Conservation (phyloP, 2,113 vertebrate species). For the Elachura formosa region DNA sequence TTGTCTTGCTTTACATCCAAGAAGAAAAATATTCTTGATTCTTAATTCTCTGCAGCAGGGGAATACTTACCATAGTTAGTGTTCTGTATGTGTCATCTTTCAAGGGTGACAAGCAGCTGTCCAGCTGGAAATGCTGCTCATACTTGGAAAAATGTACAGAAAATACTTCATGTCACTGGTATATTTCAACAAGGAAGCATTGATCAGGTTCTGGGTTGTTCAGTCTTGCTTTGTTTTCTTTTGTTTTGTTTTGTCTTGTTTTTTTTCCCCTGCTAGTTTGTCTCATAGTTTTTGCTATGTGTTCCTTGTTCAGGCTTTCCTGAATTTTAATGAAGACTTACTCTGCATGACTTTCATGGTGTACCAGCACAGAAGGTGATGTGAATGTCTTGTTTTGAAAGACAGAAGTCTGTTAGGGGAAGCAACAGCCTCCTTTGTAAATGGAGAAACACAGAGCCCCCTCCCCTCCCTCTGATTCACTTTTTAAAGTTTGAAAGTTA, state of each 20-base stretch:
- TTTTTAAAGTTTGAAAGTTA: too few species aligned
- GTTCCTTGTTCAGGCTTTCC: neutral
- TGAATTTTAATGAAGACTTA: neutral
- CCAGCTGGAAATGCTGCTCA: neutral
- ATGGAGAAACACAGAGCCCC: too few species aligned
- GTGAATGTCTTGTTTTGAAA: too few species aligned
- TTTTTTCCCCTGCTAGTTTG: neutral
- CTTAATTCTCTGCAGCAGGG: neutral
- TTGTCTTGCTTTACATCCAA: neutral
- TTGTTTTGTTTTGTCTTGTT: neutral
- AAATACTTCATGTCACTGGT: neutral
- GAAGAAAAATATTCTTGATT: neutral
- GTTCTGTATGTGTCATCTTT: neutral
- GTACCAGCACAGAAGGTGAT: neutral
- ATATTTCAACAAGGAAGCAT: neutral
- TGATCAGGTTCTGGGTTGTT: neutral
- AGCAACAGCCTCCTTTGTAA: too few species aligned
- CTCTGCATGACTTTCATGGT: neutral
- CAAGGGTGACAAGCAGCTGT: neutral
- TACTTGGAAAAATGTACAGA: neutral
- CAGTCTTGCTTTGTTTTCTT: neutral
- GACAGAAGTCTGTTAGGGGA: too few species aligned
- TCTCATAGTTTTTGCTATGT: neutral
- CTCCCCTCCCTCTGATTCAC: too few species aligned
- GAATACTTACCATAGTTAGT: neutral